Evolutionary conservation across 2,797 vertebrate genomes (phyloP), one percentile per base, ranked within the genome.

Genomic region (Tapera naevia): DNA sequence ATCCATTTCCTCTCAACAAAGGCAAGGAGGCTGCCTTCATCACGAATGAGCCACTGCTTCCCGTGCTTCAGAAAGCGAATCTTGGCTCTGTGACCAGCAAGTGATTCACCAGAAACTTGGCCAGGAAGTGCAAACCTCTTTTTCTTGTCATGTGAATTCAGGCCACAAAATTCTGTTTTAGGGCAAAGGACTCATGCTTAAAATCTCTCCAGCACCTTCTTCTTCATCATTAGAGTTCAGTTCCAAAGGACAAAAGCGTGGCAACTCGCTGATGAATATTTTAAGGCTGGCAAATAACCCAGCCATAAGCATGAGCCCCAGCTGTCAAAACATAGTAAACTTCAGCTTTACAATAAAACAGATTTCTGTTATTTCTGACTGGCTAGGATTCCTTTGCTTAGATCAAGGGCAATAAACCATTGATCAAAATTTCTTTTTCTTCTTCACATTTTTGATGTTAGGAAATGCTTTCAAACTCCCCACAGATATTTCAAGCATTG

Each of bases 251-350:
- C 91, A 91, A 94, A 94, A 96, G 79, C 71, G 85, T 96, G 95
- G 94, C 91, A 91, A 94, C 70, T 88, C 11, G 3, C 65, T 85
- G 75, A 91, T 92, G 83, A 95, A 89, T 96, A 94, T 96, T 97
- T 95, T 91, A 91, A 93, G 67, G 76, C 88, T 96, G 91, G 93
- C 96, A 95, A 94, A 94, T 96, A 95, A 96, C 65, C 89, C 81
- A 94, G 86, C 92, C 93, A 94, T 95, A 97, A 91, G 88, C 95
- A 91, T 85, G 93, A 96, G 80, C 56, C 88, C 80, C 95, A 97
- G 95, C 96, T 97, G 96, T 97, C 96, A 96, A 96, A 97, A 96
- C 91, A 97, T 4, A 93, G 95, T 93, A 95, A 97, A 93, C 89
- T 95, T 96, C 92, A 95, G 79, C 93, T 93, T 94, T 94, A 88